phyloP scores from a whole-genome alignment of 2,797 vertebrate genomes.

The Otolemur crassicaudatus region DNA sequence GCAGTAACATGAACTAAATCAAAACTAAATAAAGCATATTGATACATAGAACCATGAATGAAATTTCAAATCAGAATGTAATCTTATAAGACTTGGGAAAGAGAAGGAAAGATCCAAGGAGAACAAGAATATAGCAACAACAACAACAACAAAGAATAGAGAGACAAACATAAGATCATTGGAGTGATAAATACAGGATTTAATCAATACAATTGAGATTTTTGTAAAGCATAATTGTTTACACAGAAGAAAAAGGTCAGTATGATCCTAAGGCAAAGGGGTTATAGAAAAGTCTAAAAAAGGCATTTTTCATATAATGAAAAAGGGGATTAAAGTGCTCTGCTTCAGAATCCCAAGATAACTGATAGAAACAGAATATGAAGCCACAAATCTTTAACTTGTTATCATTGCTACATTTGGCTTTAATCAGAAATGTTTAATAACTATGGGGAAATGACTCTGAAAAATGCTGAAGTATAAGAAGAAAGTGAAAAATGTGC shows the following conservation, averaged over 20 bases:
- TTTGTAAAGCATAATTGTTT: conserved; percentile 42
- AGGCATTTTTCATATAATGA: conserved; percentile 25
- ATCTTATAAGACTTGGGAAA: not conserved
- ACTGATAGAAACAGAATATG: conserved; percentile 27
- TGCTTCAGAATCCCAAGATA: not conserved
- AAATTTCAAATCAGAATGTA: conserved; percentile 33
- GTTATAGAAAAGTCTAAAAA: conserved; percentile 34
- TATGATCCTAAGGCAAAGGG: not conserved
- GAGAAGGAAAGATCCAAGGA: not conserved
- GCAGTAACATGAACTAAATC: not conserved
- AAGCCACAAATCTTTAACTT: conserved; percentile 42
- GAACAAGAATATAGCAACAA: not conserved
- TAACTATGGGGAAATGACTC: not conserved
- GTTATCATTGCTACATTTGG: not conserved
- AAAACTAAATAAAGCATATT: not conserved
- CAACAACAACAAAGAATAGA: not conserved
- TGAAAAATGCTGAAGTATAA: not conserved
- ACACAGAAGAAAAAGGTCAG: not conserved
- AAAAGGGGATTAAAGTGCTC: not conserved
- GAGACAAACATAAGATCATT: not conserved
- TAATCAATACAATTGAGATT: not conserved
- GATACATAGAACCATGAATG: not conserved
- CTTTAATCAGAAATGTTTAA: conserved; percentile 21
- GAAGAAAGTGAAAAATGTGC: not conserved
- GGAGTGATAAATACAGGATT: not conserved